phyloP scores from a whole-genome alignment of 2,888 invertebrate species.

The Thyatira batis region DNA sequence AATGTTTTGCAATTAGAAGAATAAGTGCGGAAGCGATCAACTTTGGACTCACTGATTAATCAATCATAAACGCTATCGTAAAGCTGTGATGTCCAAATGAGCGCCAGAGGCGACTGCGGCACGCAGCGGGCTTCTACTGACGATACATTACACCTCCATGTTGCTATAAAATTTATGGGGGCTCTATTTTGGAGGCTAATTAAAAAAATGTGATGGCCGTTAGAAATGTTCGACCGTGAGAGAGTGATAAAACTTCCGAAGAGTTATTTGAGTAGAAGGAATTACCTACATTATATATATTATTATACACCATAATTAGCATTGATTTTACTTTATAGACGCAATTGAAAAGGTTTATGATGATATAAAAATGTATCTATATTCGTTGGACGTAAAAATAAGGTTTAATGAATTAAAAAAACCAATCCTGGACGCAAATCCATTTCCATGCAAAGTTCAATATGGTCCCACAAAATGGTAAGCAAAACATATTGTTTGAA shows the following conservation, averaged over 20 bases:
- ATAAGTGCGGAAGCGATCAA: slow-evolving; percentile 70
- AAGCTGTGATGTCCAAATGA: slow-evolving; percentile 59
- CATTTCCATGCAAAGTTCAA: neutral
- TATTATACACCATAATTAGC: slow-evolving; percentile 38
- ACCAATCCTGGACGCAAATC: no score
- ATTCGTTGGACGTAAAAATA: neutral
- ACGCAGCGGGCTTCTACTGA: slow-evolving; percentile 35
- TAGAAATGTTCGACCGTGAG: slow-evolving; percentile 71
- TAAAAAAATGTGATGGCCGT: slow-evolving; percentile 72
- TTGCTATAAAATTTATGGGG: slow-evolving; percentile 76
- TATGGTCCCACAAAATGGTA: no score
- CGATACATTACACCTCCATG: slow-evolving; percentile 57
- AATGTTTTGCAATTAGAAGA: slow-evolving; percentile 60
- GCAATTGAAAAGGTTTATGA: neutral
- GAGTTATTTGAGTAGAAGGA: slow-evolving; percentile 48
- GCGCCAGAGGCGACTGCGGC: slow-evolving; percentile 46
- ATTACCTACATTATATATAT: slow-evolving; percentile 26
- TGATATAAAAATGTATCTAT: neutral
- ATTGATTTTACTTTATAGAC: slow-evolving; percentile 15
- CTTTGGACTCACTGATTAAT: slow-evolving; percentile 65
- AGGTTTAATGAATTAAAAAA: neutral
- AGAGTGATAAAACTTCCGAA: slow-evolving; percentile 68
- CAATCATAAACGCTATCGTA: slow-evolving; percentile 69
- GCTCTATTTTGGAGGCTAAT: slow-evolving; percentile 76
- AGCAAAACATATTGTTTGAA: no score